These are phyloP conservation scores for Monoplex corrugatus DNA, from an alignment of 2,888 invertebrate species.

Conservation along the genomic window DNA sequence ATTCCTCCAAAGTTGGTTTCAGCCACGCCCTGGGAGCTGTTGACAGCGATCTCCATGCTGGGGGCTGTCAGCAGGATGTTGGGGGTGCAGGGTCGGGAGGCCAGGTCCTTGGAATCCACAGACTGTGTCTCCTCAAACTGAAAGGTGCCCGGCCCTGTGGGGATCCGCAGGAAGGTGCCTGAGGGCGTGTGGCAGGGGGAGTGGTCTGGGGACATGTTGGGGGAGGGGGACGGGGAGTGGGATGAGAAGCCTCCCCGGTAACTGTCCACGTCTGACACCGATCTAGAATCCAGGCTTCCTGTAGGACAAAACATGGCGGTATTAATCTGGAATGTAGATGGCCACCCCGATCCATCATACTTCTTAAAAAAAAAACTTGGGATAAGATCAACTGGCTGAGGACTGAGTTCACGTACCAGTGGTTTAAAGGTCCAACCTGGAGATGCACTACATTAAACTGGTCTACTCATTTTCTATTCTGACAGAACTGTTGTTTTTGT, in stretches of 20 bases:
- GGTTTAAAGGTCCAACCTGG: too few species aligned
- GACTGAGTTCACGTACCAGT: too few species aligned
- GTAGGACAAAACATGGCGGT: not conserved
- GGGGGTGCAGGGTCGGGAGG: conserved; percentile 44
- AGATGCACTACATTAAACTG: too few species aligned
- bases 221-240: conserved; percentile 33
- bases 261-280: conserved; percentile 42
- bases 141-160: not conserved
- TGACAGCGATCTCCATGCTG: conserved; percentile 35
- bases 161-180: conserved; percentile 25
- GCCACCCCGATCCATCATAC: too few species aligned
- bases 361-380: too few species aligned
- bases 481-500: too few species aligned
- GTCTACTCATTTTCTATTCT: too few species aligned
- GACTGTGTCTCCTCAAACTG: conserved; percentile 38
- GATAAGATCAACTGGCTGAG: too few species aligned
- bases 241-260: conserved; percentile 39
- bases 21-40: not conserved
- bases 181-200: conserved; percentile 36
- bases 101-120: conserved; percentile 29
- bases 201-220: not conserved
- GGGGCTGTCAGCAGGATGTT: conserved; percentile 49
- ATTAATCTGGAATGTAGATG: too few species aligned
- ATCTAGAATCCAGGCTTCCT: conserved; percentile 41
- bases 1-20: conserved; percentile 33